Evolutionary conservation across 2,888 invertebrate genomes (phyloP).

Genomic region (Selenia dentaria): DNA sequence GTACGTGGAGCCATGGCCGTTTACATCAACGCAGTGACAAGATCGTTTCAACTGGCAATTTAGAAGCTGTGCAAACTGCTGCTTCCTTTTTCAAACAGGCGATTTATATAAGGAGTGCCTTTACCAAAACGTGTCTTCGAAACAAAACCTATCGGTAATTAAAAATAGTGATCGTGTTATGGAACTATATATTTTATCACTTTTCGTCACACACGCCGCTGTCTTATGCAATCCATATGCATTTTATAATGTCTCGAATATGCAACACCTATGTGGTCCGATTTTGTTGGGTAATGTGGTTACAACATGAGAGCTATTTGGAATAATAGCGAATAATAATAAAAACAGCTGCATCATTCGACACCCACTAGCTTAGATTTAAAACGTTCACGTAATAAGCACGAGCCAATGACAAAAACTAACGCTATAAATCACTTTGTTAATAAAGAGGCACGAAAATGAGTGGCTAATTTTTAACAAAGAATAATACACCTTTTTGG

Average conservation of each 20-base stretch:
- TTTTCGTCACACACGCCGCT: conserved; percentile 4
- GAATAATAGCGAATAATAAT: conserved; percentile 22
- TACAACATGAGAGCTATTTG: conserved; percentile 27
- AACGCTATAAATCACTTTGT: no score
- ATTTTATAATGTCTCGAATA: conserved; percentile 17
- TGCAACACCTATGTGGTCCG: conserved; percentile 25
- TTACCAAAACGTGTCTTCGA: conserved; percentile 21
- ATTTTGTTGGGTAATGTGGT: conserved; percentile 23
- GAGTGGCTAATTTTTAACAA: background rate
- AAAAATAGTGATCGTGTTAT: background rate
- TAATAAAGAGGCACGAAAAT: background rate
- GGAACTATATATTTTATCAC: conserved; percentile 4
- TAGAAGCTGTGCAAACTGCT: conserved; percentile 56
- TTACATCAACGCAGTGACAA: conserved; percentile 52
- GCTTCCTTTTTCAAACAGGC: conserved; percentile 62
- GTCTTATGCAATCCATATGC: conserved; percentile 12
- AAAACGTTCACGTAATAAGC: conserved; percentile 1
- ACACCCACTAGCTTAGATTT: conserved; percentile 22
- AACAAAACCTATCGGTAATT: background rate
- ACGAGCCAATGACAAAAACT: background rate
- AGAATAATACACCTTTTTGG: background rate
- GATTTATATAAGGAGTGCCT: conserved; percentile 17
- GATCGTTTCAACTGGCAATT: conserved; percentile 54
- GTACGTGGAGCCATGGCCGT: conserved; percentile 46
- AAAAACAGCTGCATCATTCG: conserved; percentile 22